These are phyloP conservation scores for Pseudobourletiella spinata DNA, from an alignment of 1,140 invertebrate species.

Conservation along the genomic window DNA sequence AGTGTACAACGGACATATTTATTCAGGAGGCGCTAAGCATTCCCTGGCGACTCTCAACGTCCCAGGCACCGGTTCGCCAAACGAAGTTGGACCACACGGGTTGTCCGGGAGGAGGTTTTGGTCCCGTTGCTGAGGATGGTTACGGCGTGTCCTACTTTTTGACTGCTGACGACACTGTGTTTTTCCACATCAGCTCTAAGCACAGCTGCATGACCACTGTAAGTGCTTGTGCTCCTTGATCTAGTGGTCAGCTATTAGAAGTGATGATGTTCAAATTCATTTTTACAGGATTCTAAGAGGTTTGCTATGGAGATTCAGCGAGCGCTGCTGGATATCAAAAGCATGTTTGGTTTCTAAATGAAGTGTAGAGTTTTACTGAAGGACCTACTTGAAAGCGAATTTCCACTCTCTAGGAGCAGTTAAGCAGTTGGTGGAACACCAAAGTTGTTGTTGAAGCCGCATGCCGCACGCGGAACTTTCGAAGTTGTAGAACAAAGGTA, in stretches of 20 bases:
- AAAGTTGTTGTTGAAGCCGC: too few species aligned
- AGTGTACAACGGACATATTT: not conserved
- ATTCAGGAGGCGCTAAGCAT: not conserved
- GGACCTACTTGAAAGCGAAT: not conserved
- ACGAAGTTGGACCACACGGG: slow-evolving; percentile 24
- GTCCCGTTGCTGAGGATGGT: slow-evolving; percentile 47
- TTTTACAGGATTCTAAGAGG: not conserved
- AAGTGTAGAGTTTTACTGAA: too few species aligned
- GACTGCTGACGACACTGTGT: not conserved
- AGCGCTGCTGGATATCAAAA: not conserved
- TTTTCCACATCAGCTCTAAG: not conserved
- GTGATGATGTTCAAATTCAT: not conserved
- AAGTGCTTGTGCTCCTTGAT: too few species aligned
- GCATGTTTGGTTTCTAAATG: not conserved
- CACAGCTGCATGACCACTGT: not conserved
- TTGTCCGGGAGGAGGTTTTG: slow-evolving; percentile 47
- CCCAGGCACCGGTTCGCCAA: not conserved
- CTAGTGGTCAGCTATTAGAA: not conserved
- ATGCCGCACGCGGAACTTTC: too few species aligned
- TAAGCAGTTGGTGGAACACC: too few species aligned
- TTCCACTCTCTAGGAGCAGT: too few species aligned
- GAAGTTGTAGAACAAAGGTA: too few species aligned
- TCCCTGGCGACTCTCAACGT: not conserved
- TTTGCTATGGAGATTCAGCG: not conserved
- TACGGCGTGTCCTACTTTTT: slow-evolving; percentile 46